These are phyloP conservation scores for Cranoglanis bouderius DNA, from an alignment of 2,113 vertebrate species.

Conservation along the genomic window DNA sequence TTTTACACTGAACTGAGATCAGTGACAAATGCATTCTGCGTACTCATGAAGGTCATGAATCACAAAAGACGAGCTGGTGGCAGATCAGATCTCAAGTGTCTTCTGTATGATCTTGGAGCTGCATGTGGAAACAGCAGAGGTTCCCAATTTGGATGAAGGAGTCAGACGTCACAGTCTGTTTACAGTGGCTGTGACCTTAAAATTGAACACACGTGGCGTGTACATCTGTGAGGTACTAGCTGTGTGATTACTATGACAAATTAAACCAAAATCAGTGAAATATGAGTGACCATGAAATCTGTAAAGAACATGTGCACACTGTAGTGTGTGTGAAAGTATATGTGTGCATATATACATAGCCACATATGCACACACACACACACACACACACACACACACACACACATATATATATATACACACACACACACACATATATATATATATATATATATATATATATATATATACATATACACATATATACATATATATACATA, in stretches of 20 bases:
- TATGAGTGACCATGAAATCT: neutral
- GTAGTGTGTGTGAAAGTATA: neutral
- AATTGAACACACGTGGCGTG: constrained; percentile 22
- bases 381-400: no score
- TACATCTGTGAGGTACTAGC: constrained; percentile 25
- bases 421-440: no score
- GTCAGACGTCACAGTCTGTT: constrained; percentile 10
- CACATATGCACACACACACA: no score
- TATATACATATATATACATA: no score
- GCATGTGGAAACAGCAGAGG: neutral
- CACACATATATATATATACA: no score
- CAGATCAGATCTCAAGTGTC: neutral
- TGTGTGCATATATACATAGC: neutral
- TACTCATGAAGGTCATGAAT: neutral
- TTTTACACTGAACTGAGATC: neutral
- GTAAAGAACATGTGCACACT: neutral
- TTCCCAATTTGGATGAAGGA: constrained; percentile 1
- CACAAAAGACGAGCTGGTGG: neutral
- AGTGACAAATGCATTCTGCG: neutral
- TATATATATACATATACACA: no score
- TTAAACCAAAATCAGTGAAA: constrained; percentile 2
- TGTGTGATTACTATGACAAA: constrained; percentile 15
- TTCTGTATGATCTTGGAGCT: neutral
- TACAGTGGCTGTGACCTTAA: neutral
- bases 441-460: no score